Percentiles rank a stretch among this genome's conserved stretches.
Conservation (phyloP, 2,888 invertebrate genomes). For the Desoria tigrina region DNA sequence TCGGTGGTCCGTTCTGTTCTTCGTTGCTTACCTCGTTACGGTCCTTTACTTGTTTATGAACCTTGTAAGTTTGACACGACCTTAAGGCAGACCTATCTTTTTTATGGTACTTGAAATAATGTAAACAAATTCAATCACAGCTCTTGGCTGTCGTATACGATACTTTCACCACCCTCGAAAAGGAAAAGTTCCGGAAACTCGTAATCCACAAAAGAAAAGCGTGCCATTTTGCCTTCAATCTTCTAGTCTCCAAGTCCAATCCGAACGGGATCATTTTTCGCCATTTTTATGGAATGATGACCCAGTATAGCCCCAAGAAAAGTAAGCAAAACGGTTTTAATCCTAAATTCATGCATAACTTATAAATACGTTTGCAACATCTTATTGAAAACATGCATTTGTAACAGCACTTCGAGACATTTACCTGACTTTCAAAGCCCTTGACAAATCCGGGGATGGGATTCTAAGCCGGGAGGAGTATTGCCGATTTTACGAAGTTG, state of each 20-base stretch:
- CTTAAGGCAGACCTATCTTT: not conserved
- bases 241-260: conserved; percentile 75
- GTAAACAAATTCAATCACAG: conserved; percentile 58
- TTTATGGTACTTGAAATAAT: not conserved
- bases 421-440: conserved; percentile 76
- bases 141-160: conserved; percentile 89
- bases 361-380: not conserved
- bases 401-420: conserved; percentile 68
- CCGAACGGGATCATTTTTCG: conserved; percentile 66
- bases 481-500: conserved; percentile 70
- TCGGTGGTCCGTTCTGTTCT: conserved; percentile 81
- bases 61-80: conserved; percentile 64
- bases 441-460: conserved; percentile 70
- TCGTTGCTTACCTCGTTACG: conserved; percentile 79
- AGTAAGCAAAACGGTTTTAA: conserved; percentile 58
- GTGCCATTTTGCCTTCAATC: conserved; percentile 76
- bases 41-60: conserved; percentile 87
- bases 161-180: conserved; percentile 81
- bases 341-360: not conserved
- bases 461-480: conserved; percentile 73
- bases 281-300: conserved; percentile 79
- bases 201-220: conserved; percentile 78
- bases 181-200: conserved; percentile 79
- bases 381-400: conserved; percentile 34
- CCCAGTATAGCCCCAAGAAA: conserved; percentile 73